Conservation (phyloP, 2,113 vertebrate species). For the Climacteris rufus region DNA sequence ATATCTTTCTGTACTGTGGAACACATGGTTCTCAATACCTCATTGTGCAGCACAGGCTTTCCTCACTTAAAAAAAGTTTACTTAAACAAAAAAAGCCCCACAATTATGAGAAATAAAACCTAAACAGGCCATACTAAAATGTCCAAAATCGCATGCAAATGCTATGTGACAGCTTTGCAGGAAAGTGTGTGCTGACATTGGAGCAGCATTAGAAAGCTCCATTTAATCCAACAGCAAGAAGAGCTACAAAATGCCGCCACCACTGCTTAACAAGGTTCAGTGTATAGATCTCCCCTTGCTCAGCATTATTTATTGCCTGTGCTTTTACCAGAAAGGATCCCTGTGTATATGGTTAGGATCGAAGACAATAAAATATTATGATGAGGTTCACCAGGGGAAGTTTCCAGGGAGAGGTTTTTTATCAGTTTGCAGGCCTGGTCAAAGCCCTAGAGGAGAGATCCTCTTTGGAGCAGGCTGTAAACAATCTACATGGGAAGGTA, state of each 20-base stretch:
- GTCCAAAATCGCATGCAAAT: not conserved
- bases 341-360: not conserved
- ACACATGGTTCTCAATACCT: constrained; percentile 67
- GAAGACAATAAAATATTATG: constrained; percentile 27
- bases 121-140: not conserved
- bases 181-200: not conserved
- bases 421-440: not conserved
- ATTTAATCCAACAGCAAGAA: not conserved
- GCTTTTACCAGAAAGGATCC: not conserved
- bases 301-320: not conserved
- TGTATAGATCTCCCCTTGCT: not conserved
- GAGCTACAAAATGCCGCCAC: not conserved
- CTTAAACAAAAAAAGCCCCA: constrained; percentile 17
- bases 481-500: constrained; percentile 17
- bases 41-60: constrained; percentile 11
- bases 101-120: constrained; percentile 18
- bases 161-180: not conserved
- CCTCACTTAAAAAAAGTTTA: constrained; percentile 32
- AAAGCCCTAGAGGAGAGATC: not conserved
- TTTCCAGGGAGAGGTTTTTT: constrained; percentile 37
- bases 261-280: not conserved
- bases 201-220: not conserved
- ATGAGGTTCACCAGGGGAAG: not conserved
- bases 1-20: constrained; percentile 62
- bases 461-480: constrained; percentile 13